phyloP scores from a whole-genome alignment of 1,140 invertebrate genomes.

The Leptinotarsa undecemlineata region DNA sequence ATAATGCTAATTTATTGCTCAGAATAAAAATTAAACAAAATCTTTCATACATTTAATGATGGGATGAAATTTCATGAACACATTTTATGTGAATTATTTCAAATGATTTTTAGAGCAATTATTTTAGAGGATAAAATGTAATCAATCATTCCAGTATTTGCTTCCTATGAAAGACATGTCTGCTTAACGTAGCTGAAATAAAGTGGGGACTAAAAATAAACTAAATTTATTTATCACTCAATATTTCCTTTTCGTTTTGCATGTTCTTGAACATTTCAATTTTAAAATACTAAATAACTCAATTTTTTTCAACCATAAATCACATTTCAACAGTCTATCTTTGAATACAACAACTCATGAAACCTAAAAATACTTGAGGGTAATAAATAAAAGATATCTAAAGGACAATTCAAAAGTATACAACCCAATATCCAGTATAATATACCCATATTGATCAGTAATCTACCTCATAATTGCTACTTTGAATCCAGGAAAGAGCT shows the following conservation, averaged over 20 bases:
- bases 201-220: neutral
- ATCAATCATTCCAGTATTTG: no score
- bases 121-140: no score
- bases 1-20: no score
- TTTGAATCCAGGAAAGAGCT: constrained; percentile 68
- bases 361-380: neutral
- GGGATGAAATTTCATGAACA: no score
- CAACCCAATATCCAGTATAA: neutral
- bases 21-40: no score
- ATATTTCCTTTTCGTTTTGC: neutral
- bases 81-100: no score
- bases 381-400: neutral
- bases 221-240: neutral
- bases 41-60: no score
- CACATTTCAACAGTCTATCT: neutral
- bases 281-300: neutral
- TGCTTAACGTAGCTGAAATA: no score
- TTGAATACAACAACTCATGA: neutral
- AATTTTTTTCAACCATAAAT: constrained; percentile 3
- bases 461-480: constrained; percentile 14
- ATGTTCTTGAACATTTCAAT: neutral
- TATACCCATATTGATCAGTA: neutral
- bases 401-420: neutral
- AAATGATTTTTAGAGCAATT: no score
- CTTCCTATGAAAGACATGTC: no score